Evolutionary conservation across 2,888 invertebrate genomes (phyloP).

Genomic region (Pediacus dermestoides): DNA sequence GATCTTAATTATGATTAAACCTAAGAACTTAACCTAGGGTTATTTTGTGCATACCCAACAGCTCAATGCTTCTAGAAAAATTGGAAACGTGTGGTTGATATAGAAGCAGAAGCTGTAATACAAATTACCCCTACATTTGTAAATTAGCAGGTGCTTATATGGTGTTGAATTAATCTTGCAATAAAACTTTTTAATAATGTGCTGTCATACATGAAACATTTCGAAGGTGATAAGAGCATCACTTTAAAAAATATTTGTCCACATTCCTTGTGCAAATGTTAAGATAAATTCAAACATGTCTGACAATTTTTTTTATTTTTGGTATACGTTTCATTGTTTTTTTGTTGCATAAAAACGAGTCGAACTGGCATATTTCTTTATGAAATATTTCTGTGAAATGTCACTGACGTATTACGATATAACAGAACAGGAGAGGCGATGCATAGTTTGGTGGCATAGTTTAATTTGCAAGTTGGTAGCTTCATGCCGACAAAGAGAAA

Average conservation of each 20-base stretch:
- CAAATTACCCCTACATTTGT: no score
- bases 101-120: no score
- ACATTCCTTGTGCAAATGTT: conserved; percentile 37
- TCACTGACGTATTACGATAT: conserved; percentile 49
- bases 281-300: conserved; percentile 38
- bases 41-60: no score
- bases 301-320: conserved; percentile 40
- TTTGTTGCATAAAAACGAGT: conserved; percentile 32
- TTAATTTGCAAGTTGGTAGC: conserved; percentile 46
- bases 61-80: no score
- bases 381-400: conserved; percentile 45
- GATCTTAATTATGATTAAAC: no score
- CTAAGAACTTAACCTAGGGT: no score
- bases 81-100: no score
- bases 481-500: conserved; percentile 46
- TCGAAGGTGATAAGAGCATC: conserved; percentile 36
- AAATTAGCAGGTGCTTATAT: background rate
- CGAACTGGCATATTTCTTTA: conserved; percentile 34
- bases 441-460: conserved; percentile 50
- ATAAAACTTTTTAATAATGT: conserved; percentile 5
- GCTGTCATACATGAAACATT: conserved; percentile 19
- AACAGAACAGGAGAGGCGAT: conserved; percentile 39
- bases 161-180: background rate
- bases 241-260: conserved; percentile 36
- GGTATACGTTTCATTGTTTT: no score